Conservation (phyloP, 2,888 invertebrate species). For the Eristalinus aeneus region DNA sequence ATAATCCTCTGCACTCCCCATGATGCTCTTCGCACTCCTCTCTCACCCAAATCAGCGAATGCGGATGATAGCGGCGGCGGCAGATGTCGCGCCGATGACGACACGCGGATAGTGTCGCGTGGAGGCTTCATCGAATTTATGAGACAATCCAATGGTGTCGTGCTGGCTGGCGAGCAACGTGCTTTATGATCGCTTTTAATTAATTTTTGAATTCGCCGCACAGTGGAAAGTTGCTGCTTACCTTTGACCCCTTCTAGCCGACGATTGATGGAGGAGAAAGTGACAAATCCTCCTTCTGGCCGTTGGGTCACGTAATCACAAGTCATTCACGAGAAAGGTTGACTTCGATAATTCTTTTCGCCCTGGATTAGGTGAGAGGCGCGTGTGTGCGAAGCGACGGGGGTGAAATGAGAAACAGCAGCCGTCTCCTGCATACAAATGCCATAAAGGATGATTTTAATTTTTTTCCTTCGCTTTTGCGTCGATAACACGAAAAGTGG, state of each 20-base stretch:
- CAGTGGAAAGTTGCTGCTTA: constrained; percentile 33
- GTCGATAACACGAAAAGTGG: constrained; percentile 10
- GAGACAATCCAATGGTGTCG: constrained; percentile 32
- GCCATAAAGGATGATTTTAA: background rate
- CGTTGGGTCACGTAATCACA: background rate
- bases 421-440: constrained; percentile 28
- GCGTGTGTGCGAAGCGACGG: background rate
- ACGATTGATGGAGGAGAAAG: background rate
- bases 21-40: background rate
- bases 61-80: background rate
- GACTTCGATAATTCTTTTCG: constrained; percentile 2
- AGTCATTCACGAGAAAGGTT: background rate
- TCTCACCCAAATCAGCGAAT: constrained; percentile 17
- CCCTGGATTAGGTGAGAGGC: constrained; percentile 5
- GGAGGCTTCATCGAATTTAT: constrained; percentile 21
- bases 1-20: background rate
- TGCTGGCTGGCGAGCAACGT: background rate
- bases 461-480: background rate
- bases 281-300: background rate
- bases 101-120: background rate
- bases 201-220: constrained; percentile 47
- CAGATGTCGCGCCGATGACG: no score
- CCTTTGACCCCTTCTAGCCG: constrained; percentile 21
- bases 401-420: background rate
- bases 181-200: constrained; percentile 49